Evolutionary conservation across 2,888 invertebrate species (phyloP).

Genomic region (Xanthia togata): DNA sequence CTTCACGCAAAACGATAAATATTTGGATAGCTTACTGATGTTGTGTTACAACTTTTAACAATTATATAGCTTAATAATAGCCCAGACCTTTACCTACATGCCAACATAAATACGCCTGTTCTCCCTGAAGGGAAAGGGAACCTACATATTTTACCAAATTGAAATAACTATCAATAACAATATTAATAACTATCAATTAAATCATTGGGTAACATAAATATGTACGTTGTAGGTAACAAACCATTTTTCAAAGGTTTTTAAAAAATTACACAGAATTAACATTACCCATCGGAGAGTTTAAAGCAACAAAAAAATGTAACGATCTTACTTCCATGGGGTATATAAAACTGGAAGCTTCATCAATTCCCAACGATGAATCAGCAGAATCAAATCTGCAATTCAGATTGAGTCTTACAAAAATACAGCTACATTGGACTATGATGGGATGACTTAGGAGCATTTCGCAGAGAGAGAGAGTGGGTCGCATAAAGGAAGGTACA

Average conservation of each 20-base stretch:
- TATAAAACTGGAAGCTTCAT: slow-evolving; percentile 29
- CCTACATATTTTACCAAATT: not conserved
- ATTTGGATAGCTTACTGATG: not conserved
- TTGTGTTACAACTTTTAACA: not conserved
- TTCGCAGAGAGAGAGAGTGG: not conserved
- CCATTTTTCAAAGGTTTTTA: not conserved
- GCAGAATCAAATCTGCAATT: slow-evolving; percentile 43
- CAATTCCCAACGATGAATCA: slow-evolving; percentile 21
- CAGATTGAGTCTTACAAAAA: slow-evolving; percentile 31
- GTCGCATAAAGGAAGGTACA: not conserved
- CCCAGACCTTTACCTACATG: not conserved
- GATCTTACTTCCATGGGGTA: slow-evolving; percentile 5
- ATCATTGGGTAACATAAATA: not conserved
- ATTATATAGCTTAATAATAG: not conserved
- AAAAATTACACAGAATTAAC: not conserved
- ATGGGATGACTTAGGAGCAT: slow-evolving; percentile 6
- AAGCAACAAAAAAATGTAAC: not conserved
- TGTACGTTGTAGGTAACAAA: not conserved
- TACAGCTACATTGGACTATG: slow-evolving; percentile 2
- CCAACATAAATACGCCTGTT: not conserved
- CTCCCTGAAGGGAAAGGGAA: not conserved
- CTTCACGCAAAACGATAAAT: not conserved
- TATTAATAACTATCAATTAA: not conserved
- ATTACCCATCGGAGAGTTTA: slow-evolving; percentile 6
- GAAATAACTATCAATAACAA: not conserved